Evolutionary conservation across 2,797 vertebrate genomes (phyloP), one percentile per base, ranked within the genome.

Genomic region (Enteromius argenteus): DNA sequence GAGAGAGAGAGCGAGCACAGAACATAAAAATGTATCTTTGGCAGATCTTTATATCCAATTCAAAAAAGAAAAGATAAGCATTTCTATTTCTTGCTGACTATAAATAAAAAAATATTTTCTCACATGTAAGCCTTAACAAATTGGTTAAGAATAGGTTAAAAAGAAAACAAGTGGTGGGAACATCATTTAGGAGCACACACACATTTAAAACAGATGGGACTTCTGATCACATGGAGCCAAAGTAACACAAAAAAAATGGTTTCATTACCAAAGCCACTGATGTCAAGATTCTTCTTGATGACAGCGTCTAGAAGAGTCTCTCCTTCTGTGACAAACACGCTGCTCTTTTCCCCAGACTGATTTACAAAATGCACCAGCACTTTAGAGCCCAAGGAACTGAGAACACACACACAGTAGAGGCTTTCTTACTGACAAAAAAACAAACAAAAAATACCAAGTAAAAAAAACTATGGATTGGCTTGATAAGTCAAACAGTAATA

Each of bases 301-400:
- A 95, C 94, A 51, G 95, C 91, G 2, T 95, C 88, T 84, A 96
- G 90, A 85, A 96, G 89, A 46, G 90, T 95, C 75, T 96, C 88
- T 13, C 94, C 94, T 88, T 95, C 94, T 46, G 91, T 92, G 19
- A 91, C 94, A 32, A 60, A 87, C 17, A 92, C 90, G 0, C 92
- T 95, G 42, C 91, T 91, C 69, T 84, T 90, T 77, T 93, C 90
- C 81, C 94, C 95, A 73, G 94, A 89, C 49, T 93, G 92, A 78
- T 95, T 95, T 84, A 96, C 87, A 74, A 96, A 95, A 88, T 95
- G 93, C 72, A 94, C 87, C 0, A 76, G 91, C 82, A 96, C 82
- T 39, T 89, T 91, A 42, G 91, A 90, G 19, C 88, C 80, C 19
- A 76, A 30, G 17, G 73, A 86, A 64, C 90, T 92, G 76, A 17